Evolutionary conservation across 2,797 vertebrate genomes (phyloP).

Genomic region (Acipenser transmontanus): DNA sequence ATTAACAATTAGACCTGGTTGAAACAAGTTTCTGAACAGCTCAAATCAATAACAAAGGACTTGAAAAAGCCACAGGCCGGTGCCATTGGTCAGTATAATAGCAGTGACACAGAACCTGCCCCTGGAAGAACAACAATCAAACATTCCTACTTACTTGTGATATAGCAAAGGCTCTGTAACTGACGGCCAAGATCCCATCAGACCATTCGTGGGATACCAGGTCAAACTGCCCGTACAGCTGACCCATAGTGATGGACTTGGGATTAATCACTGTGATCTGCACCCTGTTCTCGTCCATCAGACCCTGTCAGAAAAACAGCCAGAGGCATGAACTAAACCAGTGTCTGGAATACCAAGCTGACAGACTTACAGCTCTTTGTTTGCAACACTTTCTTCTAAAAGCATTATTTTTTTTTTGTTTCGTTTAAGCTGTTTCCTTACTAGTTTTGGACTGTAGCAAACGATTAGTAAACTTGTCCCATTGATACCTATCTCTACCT

Average conservation of each 20-base stretch:
- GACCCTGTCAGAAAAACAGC: constrained; percentile 45
- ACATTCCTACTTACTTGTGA: constrained; percentile 57
- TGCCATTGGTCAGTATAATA: neutral
- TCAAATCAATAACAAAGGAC: neutral
- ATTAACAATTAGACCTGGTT: no score
- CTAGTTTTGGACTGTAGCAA: no score
- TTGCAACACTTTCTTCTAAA: no score
- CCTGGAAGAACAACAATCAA: neutral
- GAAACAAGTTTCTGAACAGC: neutral
- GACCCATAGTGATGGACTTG: constrained; percentile 85
- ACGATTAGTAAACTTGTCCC: no score
- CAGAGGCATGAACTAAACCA: constrained; percentile 1
- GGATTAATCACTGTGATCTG: constrained; percentile 86
- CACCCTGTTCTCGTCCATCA: constrained; percentile 84
- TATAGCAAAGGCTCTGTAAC: constrained; percentile 73
- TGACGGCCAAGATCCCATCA: constrained; percentile 80
- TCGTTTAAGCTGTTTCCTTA: no score
- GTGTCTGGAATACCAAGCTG: neutral
- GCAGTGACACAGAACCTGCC: no score
- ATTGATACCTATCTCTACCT: no score
- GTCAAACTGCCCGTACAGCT: constrained; percentile 86
- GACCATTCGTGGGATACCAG: constrained; percentile 85
- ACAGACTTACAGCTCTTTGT: no score
- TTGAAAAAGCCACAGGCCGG: constrained; percentile 4
- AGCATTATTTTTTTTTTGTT: no score